Conservation (phyloP, 2,888 invertebrate species). For the Anthoptus insignis region DNA sequence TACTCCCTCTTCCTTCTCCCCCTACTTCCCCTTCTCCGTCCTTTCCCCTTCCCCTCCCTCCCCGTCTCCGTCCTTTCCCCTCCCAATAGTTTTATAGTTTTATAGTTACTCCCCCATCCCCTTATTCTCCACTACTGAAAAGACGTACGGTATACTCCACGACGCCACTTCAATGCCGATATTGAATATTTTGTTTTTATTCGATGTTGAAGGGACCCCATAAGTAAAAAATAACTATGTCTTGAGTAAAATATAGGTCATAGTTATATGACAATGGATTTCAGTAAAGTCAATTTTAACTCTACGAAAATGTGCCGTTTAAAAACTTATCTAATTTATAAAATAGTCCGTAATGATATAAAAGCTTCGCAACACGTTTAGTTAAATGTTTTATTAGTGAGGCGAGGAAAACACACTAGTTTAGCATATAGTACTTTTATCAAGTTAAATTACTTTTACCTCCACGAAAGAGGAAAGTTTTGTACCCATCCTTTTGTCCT, state of each 20-base stretch:
- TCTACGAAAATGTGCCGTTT: constrained; percentile 43
- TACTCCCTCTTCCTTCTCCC: too few species aligned
- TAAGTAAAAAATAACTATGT: too few species aligned
- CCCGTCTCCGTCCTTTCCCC: too few species aligned
- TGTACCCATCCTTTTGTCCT: constrained; percentile 52
- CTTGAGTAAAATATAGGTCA: neutral
- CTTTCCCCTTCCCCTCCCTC: too few species aligned
- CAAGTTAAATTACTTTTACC: constrained; percentile 73
- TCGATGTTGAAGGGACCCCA: too few species aligned
- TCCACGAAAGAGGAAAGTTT: constrained; percentile 61
- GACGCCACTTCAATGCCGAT: too few species aligned
- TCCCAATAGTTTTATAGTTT: too few species aligned
- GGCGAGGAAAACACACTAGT: constrained; percentile 62
- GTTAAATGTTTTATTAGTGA: constrained; percentile 69
- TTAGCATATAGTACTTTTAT: constrained; percentile 68
- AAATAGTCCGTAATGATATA: constrained; percentile 64
- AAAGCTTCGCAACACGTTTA: constrained; percentile 59
- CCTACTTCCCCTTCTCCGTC: too few species aligned
- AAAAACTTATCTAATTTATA: constrained; percentile 58
- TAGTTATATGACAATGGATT: constrained; percentile 20
- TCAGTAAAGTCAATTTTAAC: constrained; percentile 16
- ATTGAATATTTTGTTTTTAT: too few species aligned
- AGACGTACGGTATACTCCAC: too few species aligned
- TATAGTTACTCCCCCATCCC: too few species aligned
- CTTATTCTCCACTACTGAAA: too few species aligned